Percentiles rank a stretch among this genome's conserved stretches.
Evolutionary conservation across 2,113 vertebrate species (phyloP).

Genomic region (Daubentonia madagascariensis): DNA sequence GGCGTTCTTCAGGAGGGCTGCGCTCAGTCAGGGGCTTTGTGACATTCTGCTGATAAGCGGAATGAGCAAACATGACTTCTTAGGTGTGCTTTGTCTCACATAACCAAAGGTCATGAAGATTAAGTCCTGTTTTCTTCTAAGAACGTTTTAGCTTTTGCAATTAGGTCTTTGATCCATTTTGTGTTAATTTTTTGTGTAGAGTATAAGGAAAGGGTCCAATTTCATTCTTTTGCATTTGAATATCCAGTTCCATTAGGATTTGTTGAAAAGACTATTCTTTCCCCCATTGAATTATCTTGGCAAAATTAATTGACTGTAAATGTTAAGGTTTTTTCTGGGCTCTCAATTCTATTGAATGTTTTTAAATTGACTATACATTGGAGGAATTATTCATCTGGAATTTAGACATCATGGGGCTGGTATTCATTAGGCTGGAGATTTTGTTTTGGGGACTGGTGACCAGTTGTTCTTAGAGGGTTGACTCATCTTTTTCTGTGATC

Average conservation of each 20-base stretch:
- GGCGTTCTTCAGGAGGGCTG: too few relatives aligned
- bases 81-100: too few relatives aligned
- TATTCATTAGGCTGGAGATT: not conserved
- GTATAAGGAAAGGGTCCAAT: not conserved
- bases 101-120: not conserved
- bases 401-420: not conserved
- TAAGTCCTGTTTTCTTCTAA: not conserved
- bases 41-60: too few relatives aligned
- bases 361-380: not conserved
- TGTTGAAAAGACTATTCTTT: not conserved
- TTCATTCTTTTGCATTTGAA: constrained; percentile 7
- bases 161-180: not conserved
- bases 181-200: not conserved
- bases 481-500: not conserved
- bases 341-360: not conserved
- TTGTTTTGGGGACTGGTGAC: not conserved
- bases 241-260: not conserved
- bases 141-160: not conserved
- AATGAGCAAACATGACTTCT: too few relatives aligned
- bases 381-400: not conserved
- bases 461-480: not conserved
- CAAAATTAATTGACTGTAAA: not conserved
- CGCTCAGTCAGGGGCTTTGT: too few relatives aligned
- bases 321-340: not conserved
- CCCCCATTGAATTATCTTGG: not conserved